phyloP scores from a whole-genome alignment of 2,797 vertebrate species.

The Cryptoprocta ferox region DNA sequence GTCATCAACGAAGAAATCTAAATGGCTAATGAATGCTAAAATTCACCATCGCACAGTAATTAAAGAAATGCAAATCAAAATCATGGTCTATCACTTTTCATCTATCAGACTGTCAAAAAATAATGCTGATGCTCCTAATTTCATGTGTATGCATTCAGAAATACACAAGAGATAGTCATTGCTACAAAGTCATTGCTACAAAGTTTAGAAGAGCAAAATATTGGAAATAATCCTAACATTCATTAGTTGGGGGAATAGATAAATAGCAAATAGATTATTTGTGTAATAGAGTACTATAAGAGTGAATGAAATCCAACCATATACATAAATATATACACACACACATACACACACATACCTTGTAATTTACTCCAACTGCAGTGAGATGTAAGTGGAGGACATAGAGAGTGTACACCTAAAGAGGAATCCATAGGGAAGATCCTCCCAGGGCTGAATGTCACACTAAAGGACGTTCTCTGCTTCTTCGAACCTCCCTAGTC shows the following conservation, averaged over 20 bases:
- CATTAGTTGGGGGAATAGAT: neutral
- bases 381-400: neutral
- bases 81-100: neutral
- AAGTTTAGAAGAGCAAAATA: neutral
- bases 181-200: neutral
- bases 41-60: neutral
- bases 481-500: neutral
- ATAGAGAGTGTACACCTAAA: fast-evolving
- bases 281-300: neutral
- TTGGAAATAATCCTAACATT: neutral
- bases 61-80: conserved; percentile 6
- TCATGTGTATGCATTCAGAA: neutral
- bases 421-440: neutral
- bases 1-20: neutral
- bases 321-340: neutral
- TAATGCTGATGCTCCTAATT: neutral
- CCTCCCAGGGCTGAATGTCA: neutral
- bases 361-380: neutral
- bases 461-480: neutral
- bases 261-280: neutral
- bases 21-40: neutral
- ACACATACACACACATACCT: neutral
- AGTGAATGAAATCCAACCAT: neutral
- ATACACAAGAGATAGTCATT: neutral
- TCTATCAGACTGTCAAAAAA: neutral